phyloP scores from a whole-genome alignment of 2,113 vertebrate genomes.

The Probosciger aterrimus region DNA sequence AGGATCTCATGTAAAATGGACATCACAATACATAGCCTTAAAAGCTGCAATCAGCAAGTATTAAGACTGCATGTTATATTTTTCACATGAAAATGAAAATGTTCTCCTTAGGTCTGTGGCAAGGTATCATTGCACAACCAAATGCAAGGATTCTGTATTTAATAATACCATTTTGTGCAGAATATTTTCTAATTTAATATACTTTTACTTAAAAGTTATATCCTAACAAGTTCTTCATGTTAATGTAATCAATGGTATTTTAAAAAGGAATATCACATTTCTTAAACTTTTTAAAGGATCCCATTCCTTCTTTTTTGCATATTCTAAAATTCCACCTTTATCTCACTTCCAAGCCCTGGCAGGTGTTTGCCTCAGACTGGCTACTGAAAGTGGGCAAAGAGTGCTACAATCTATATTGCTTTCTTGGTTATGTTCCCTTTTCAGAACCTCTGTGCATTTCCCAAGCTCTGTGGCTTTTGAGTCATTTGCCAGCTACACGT shows the following conservation, averaged over 20 bases:
- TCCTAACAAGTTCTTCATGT: neutral
- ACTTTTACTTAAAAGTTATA: neutral
- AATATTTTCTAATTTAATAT: neutral
- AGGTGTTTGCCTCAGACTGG: neutral
- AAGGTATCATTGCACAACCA: neutral
- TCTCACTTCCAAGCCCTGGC: neutral
- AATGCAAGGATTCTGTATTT: neutral
- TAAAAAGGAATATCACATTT: neutral
- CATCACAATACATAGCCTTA: neutral
- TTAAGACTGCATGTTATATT: neutral
- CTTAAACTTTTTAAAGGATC: neutral
- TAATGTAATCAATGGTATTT: neutral
- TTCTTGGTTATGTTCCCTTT: neutral
- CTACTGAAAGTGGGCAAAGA: neutral
- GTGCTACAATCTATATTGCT: neutral
- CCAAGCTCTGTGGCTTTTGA: neutral
- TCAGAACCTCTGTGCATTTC: neutral
- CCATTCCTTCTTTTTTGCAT: neutral
- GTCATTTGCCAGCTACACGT: neutral
- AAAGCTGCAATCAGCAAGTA: neutral
- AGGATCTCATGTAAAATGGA: neutral
- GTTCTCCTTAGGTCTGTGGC: neutral
- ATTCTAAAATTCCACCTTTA: neutral
- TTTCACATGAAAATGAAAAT: neutral
- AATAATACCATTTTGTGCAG: neutral